Percentiles rank a stretch among this genome's conserved stretches.
phyloP scores from a whole-genome alignment of 2,797 vertebrate genomes.

The Chloroceryle amazona region DNA sequence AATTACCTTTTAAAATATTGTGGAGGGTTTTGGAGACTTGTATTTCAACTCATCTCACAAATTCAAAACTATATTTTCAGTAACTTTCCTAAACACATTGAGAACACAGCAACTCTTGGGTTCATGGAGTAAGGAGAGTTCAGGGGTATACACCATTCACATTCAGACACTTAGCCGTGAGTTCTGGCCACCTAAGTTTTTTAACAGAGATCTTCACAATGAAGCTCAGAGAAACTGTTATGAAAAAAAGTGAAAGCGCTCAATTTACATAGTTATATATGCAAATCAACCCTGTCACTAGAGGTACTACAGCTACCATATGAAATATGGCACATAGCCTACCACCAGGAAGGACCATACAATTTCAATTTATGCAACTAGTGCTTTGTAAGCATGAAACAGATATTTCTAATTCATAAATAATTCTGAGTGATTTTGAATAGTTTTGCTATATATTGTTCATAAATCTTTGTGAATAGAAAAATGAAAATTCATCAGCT shows the following conservation, averaged over 20 bases:
- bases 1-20: slow-evolving; percentile 26
- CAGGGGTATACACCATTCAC: background rate
- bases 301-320: background rate
- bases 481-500: background rate
- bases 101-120: background rate
- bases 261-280: background rate
- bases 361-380: background rate
- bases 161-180: background rate
- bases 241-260: background rate
- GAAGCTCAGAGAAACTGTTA: background rate
- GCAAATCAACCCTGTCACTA: background rate
- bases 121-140: background rate
- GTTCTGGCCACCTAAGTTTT: background rate
- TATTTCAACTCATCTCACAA: background rate
- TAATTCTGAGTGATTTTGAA: background rate
- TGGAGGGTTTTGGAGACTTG: background rate
- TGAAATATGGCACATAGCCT: background rate
- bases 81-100: background rate
- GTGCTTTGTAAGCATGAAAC: background rate
- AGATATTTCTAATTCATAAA: background rate
- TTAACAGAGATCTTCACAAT: background rate
- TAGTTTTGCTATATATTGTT: background rate
- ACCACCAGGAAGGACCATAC: background rate
- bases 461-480: background rate
- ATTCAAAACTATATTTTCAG: background rate